phyloP scores from a whole-genome alignment of 2,113 vertebrate genomes.

The Gobiocypris rarus region DNA sequence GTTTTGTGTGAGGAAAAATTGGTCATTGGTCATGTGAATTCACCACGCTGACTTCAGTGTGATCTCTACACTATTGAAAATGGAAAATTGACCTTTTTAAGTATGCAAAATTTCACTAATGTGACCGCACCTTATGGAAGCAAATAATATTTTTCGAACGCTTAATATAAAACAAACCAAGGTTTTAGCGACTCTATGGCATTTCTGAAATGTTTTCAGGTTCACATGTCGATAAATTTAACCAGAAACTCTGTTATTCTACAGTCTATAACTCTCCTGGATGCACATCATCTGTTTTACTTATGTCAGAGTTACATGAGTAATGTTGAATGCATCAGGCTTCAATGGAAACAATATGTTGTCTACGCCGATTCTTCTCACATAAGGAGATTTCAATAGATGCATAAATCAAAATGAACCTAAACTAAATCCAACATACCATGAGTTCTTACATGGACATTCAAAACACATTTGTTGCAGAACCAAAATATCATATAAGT shows the following conservation, averaged over 20 bases:
- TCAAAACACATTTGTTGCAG: constrained; percentile 45
- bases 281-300: constrained; percentile 61
- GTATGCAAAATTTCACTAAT: no score
- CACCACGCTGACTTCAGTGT: neutral
- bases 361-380: constrained; percentile 44
- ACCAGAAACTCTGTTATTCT: constrained; percentile 30
- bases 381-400: constrained; percentile 50
- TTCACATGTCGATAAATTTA: constrained; percentile 16
- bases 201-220: constrained; percentile 9
- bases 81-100: neutral
- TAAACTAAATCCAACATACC: constrained; percentile 49
- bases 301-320: constrained; percentile 60
- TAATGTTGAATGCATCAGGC: constrained; percentile 56
- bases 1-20: no score
- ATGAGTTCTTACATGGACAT: constrained; percentile 21
- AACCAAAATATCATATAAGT: no score
- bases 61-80: neutral
- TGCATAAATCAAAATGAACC: constrained; percentile 61
- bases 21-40: neutral
- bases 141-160: neutral
- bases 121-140: neutral
- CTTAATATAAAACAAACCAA: neutral
- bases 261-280: constrained; percentile 34
- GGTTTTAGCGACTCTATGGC: neutral
- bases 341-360: constrained; percentile 65